A percentile compares a stretch with the other conserved stretches of the same genome.
Evolutionary conservation across 2,888 invertebrate genomes (phyloP).

Genomic region (Strigamia transsilvanica): DNA sequence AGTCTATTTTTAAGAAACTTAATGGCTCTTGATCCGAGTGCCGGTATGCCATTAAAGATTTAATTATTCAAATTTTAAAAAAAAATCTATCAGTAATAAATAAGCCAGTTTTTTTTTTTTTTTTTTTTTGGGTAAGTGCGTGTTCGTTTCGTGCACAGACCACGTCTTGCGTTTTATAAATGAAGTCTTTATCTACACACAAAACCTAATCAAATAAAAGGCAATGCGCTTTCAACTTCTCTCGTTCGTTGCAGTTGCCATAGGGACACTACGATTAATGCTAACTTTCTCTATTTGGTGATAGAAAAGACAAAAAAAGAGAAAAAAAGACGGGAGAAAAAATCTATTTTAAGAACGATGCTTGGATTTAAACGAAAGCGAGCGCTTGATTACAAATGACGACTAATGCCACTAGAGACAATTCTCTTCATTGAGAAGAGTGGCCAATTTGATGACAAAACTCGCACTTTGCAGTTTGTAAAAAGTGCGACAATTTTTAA

Average conservation of each 20-base stretch:
- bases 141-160: background rate
- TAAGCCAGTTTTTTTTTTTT: constrained; percentile 9
- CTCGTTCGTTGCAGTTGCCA: constrained; percentile 22
- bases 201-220: constrained; percentile 45
- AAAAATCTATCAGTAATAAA: background rate
- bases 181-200: constrained; percentile 48
- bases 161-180: constrained; percentile 32
- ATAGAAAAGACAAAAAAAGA: constrained; percentile 3
- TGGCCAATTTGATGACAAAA: constrained; percentile 48
- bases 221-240: constrained; percentile 45
- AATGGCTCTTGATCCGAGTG: background rate
- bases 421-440: constrained; percentile 42
- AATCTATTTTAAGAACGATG: constrained; percentile 39
- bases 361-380: constrained; percentile 44
- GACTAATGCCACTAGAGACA: constrained; percentile 47
- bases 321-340: background rate
- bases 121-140: background rate
- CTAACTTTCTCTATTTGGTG: constrained; percentile 38
- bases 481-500: constrained; percentile 36
- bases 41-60: background rate
- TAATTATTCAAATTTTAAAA: constrained; percentile 19
- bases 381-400: constrained; percentile 42
- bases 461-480: constrained; percentile 20
- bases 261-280: constrained; percentile 38
- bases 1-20: background rate